Conservation (phyloP, 2,113 vertebrate species). For the Dasyornis broadbenti region DNA sequence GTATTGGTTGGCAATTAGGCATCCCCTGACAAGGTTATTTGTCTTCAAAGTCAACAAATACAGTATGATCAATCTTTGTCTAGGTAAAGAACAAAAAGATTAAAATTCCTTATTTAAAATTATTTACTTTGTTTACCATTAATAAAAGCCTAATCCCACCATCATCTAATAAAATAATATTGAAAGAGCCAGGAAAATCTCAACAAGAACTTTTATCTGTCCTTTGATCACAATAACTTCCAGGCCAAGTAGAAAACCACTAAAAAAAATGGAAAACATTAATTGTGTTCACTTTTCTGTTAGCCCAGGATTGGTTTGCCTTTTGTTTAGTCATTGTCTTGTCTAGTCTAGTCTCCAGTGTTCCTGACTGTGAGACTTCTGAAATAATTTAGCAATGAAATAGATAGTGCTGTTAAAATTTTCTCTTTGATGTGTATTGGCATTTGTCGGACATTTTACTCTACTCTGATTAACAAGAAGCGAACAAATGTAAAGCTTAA, state of each 20-base stretch:
- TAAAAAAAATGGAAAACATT: not conserved
- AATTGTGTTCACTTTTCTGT: not conserved
- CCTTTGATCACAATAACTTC: not conserved
- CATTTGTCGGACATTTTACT: not conserved
- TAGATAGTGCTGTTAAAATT: not conserved
- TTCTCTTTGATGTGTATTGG: not conserved
- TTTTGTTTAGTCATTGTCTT: not conserved
- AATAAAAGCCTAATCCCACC: not conserved
- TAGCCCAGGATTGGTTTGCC: not conserved
- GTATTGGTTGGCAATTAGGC: not conserved
- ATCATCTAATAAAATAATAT: not conserved
- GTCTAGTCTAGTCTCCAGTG: not conserved
- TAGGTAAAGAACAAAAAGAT: not conserved
- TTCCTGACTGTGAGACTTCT: not conserved
- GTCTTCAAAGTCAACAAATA: not conserved
- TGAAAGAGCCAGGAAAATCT: not conserved
- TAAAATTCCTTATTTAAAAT: not conserved
- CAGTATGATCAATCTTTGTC: not conserved
- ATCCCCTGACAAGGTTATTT: not conserved
- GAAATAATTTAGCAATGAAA: not conserved
- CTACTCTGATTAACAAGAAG: not conserved
- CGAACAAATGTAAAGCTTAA: not conserved
- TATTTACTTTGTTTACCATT: not conserved
- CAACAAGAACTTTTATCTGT: not conserved
- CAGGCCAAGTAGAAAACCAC: not conserved